phyloP scores from a whole-genome alignment of 2,797 vertebrate genomes.

The Alca torda region DNA sequence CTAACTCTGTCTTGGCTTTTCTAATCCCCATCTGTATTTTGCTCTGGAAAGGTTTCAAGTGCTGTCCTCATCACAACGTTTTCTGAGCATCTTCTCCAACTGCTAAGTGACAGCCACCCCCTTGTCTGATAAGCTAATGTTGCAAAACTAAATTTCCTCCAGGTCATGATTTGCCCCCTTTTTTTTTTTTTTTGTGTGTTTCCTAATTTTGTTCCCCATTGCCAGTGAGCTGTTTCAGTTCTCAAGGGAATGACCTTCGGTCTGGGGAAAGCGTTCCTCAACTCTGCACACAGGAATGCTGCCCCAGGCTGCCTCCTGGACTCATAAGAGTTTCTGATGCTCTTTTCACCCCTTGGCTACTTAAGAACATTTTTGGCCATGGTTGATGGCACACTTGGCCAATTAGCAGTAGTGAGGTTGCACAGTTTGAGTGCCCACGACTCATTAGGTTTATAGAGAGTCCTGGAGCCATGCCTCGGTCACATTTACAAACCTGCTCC shows the following conservation, averaged over 20 bases:
- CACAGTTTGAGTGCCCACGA: slow-evolving; percentile 18
- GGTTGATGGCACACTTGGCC: slow-evolving; percentile 41
- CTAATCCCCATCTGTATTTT: background rate
- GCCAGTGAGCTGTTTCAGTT: background rate
- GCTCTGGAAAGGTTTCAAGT: slow-evolving; percentile 16
- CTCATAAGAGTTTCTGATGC: background rate
- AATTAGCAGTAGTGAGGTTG: slow-evolving; percentile 13
- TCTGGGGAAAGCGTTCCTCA: background rate
- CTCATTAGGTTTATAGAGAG: slow-evolving; percentile 53
- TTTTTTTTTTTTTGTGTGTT: background rate
- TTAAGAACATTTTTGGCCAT: slow-evolving; percentile 50
- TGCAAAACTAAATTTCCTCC: background rate
- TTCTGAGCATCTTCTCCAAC: background rate
- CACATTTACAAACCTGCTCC: slow-evolving; percentile 19
- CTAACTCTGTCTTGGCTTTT: background rate
- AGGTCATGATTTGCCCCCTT: background rate
- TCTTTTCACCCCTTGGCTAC: slow-evolving; percentile 42
- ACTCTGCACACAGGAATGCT: slow-evolving; percentile 37
- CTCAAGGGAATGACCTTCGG: slow-evolving; percentile 18
- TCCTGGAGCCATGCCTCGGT: background rate
- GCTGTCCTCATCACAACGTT: background rate
- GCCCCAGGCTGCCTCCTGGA: slow-evolving; percentile 31
- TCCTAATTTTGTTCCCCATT: background rate
- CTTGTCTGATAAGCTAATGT: background rate
- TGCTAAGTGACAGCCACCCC: background rate